Percentiles rank a stretch among this genome's conserved stretches.
Evolutionary conservation across 1,140 invertebrate species (phyloP).

Genomic region (Amphibalanus amphitrite): DNA sequence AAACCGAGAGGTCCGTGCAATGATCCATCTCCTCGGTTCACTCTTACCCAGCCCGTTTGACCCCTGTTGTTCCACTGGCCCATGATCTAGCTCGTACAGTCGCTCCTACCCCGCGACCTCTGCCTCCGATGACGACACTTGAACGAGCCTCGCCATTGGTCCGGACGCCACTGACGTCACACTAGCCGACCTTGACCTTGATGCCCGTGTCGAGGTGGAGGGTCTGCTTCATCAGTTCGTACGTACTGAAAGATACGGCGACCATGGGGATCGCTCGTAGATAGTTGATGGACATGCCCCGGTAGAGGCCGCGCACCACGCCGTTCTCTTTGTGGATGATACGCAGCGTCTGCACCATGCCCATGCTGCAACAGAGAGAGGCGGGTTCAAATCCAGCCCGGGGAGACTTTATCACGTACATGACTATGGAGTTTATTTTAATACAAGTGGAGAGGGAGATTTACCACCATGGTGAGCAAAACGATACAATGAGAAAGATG

Average conservation of each 20-base stretch:
- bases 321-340: slow-evolving; percentile 70
- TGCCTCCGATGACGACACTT: background rate
- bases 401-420: too few species aligned
- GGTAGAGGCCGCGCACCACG: slow-evolving; percentile 64
- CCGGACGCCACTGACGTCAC: background rate
- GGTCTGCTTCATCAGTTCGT: slow-evolving; percentile 71
- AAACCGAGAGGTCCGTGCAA: too few species aligned
- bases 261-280: slow-evolving; percentile 87
- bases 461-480: too few species aligned
- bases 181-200: slow-evolving; percentile 27
- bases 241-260: slow-evolving; percentile 81
- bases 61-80: too few species aligned
- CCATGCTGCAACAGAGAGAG: slow-evolving; percentile 31
- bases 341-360: slow-evolving; percentile 52
- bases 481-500: too few species aligned
- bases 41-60: too few species aligned
- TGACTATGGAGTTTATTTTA: too few species aligned
- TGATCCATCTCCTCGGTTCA: too few species aligned
- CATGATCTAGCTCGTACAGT: too few species aligned
- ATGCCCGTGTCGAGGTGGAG: slow-evolving; percentile 66
- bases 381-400: too few species aligned
- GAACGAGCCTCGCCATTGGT: background rate
- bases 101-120: background rate
- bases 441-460: too few species aligned
- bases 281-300: slow-evolving; percentile 90